Percentiles rank a stretch among this genome's conserved stretches.
These are phyloP conservation scores for Thinocorus orbignyianus DNA, from an alignment of 2,113 vertebrate species.

Conservation along the genomic window DNA sequence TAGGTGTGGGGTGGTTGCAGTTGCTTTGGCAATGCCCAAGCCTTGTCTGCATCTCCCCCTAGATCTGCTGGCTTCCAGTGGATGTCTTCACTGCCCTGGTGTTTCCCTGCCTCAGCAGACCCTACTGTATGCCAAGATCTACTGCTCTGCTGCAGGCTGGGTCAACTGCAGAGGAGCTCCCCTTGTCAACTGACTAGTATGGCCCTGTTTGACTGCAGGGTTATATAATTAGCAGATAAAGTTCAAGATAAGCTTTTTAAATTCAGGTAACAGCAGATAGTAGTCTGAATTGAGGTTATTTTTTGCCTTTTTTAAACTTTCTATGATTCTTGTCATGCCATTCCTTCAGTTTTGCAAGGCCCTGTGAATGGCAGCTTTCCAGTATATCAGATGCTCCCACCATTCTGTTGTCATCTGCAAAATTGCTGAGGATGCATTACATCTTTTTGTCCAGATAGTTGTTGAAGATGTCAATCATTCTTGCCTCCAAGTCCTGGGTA, in stretches of 20 bases:
- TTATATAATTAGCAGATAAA: background rate
- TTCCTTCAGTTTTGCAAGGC: background rate
- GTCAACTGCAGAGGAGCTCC: too few relatives aligned
- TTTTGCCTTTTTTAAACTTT: background rate
- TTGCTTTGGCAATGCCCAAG: background rate
- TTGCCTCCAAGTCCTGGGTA: background rate
- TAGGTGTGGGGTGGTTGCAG: background rate
- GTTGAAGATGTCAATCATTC: background rate
- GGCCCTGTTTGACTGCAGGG: background rate
- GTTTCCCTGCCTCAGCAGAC: too few relatives aligned
- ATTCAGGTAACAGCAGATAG: background rate
- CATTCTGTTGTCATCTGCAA: background rate
- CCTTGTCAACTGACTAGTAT: background rate
- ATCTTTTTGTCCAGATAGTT: background rate
- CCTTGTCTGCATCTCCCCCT: background rate
- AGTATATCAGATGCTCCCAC: background rate
- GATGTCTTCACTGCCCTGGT: background rate
- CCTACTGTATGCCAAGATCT: too few relatives aligned
- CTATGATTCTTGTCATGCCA: background rate
- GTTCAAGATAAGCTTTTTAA: background rate
- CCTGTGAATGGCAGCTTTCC: background rate
- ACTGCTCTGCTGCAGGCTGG: too few relatives aligned
- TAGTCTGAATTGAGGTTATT: background rate
- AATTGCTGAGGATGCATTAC: background rate
- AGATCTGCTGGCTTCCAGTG: background rate